Evolutionary conservation across 2,113 vertebrate species (phyloP).

Genomic region (Indri indri): DNA sequence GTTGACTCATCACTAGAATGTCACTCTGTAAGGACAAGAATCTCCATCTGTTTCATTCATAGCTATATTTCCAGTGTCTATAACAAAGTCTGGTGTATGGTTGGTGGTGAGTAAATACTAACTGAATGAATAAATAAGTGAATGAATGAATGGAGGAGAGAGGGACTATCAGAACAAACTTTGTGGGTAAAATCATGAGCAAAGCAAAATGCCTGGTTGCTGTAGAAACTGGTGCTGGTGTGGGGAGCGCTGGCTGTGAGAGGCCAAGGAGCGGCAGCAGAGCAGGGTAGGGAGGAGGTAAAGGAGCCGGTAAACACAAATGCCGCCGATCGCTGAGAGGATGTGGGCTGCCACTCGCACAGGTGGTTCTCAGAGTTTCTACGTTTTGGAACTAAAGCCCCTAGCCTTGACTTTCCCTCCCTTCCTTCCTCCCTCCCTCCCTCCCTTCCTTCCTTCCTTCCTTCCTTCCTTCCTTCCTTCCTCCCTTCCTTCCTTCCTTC

Average conservation of each 20-base stretch:
- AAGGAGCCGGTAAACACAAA: not conserved
- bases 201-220: not conserved
- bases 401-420: not conserved
- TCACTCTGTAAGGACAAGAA: not conserved
- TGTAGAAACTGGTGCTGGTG: not conserved
- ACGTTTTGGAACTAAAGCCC: not conserved
- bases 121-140: not conserved
- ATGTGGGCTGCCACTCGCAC: not conserved
- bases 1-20: not conserved
- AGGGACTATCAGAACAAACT: not conserved
- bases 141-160: not conserved
- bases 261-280: not conserved
- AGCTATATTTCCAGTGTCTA: not conserved
- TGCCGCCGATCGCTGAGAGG: fast-evolving
- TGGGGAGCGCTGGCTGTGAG: not conserved
- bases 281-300: fast-evolving
- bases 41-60: not conserved
- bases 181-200: not conserved
- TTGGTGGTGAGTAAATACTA: not conserved
- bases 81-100: not conserved
- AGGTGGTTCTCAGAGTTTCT: not conserved
- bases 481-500: too few species aligned
- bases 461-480: too few species aligned
- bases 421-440: not conserved
- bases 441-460: too few species aligned